Conservation (phyloP, 2,797 vertebrate species). For the Typhlichthys eigenmanni region DNA sequence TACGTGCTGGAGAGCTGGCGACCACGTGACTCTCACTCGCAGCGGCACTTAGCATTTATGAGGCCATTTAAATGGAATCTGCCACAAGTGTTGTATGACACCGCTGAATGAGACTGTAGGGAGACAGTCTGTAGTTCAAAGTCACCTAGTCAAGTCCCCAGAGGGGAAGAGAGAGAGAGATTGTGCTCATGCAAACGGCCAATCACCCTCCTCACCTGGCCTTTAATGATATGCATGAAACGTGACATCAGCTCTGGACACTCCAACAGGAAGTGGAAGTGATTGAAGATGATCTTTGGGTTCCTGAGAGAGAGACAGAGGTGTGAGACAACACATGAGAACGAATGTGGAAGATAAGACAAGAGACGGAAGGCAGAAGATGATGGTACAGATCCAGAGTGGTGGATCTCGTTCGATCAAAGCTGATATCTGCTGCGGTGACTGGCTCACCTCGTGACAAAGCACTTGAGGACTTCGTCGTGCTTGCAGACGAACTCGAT, state of each 20-base stretch:
- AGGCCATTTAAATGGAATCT: constrained; percentile 57
- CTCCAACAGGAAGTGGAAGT: constrained; percentile 98
- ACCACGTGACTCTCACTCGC: constrained; percentile 36
- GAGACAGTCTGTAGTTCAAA: constrained; percentile 49
- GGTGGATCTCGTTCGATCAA: constrained; percentile 14
- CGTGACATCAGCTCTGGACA: constrained; percentile 98
- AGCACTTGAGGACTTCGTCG: constrained; percentile 97
- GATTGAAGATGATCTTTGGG: constrained; percentile 98
- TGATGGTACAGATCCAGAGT: background rate
- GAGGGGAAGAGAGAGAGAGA: constrained; percentile 24
- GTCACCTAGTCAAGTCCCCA: constrained; percentile 50
- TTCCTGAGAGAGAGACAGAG: constrained; percentile 76
- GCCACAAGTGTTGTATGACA: constrained; percentile 60
- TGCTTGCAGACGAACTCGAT: constrained; percentile 99
- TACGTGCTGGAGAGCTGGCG: constrained; percentile 46
- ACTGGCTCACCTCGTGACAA: constrained; percentile 89
- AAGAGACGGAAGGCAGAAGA: background rate
- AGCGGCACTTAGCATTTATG: constrained; percentile 64
- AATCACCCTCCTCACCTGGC: constrained; percentile 81
- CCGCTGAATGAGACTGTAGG: constrained; percentile 51
- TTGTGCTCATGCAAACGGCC: background rate
- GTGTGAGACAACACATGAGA: background rate
- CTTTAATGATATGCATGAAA: constrained; percentile 99
- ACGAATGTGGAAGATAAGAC: background rate
- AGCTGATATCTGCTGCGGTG: constrained; percentile 12